Conservation (phyloP, 2,888 invertebrate genomes). For the Linnaemya vulpina region DNA sequence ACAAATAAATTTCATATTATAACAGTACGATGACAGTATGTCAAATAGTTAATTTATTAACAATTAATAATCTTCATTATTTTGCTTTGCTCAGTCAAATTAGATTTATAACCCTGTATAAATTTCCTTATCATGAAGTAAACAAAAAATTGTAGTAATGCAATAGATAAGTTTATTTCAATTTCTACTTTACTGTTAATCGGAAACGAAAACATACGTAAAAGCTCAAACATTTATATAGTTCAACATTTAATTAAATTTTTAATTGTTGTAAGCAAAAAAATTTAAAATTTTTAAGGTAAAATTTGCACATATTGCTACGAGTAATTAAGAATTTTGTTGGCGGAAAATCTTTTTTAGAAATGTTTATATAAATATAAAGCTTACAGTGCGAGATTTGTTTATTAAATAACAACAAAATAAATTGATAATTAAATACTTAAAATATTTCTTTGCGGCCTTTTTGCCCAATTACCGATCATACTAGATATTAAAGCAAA, state of each 20-base stretch:
- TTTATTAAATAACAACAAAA: slow-evolving; percentile 38
- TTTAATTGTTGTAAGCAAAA: slow-evolving; percentile 42
- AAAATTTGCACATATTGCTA: slow-evolving; percentile 53
- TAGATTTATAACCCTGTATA: slow-evolving; percentile 34
- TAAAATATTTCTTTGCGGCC: neutral
- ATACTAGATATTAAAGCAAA: slow-evolving; percentile 17
- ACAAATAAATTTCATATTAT: too few species aligned
- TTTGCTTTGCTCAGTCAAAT: neutral
- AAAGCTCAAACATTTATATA: slow-evolving; percentile 9
- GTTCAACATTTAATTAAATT: slow-evolving; percentile 24
- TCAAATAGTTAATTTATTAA: neutral
- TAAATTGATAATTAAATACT: slow-evolving; percentile 37
- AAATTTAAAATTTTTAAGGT: slow-evolving; percentile 46
- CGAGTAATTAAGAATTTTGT: slow-evolving; percentile 63
- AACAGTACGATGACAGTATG: too few species aligned
- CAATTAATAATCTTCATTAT: neutral
- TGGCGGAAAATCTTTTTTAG: slow-evolving; percentile 63
- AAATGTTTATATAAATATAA: slow-evolving; percentile 33
- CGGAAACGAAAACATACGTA: slow-evolving; percentile 4
- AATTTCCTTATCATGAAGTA: slow-evolving; percentile 20
- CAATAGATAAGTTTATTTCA: slow-evolving; percentile 21
- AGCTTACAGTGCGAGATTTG: neutral
- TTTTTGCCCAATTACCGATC: slow-evolving; percentile 41
- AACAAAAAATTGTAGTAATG: neutral
- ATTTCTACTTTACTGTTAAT: neutral